Conservation (phyloP, 1,140 invertebrate species). For the Drosophila pectinifera region DNA sequence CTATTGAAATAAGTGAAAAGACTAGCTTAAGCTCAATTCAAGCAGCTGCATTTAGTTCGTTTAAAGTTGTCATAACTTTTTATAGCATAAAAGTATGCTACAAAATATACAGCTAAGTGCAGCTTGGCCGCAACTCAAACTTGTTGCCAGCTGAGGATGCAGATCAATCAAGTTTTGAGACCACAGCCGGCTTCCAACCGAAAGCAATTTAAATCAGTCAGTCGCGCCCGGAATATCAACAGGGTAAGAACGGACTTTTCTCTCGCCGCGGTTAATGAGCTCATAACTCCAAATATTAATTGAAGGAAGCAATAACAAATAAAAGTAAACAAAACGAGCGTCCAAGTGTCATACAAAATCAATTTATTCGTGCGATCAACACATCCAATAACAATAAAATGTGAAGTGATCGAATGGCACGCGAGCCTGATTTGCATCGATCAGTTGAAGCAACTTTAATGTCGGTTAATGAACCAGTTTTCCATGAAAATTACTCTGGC, state of each 20-base stretch:
- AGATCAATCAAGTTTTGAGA: constrained; percentile 30
- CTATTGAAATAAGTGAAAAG: too few relatives aligned
- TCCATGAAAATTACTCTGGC: background rate
- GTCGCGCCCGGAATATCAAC: constrained; percentile 44
- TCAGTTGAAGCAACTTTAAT: background rate
- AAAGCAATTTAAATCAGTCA: constrained; percentile 53
- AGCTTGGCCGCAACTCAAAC: constrained; percentile 37
- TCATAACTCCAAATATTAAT: constrained; percentile 42
- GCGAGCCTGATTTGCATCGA: background rate
- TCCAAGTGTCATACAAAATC: constrained; percentile 32
- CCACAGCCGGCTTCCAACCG: constrained; percentile 44
- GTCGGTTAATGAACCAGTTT: constrained; percentile 9
- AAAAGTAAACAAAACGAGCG: constrained; percentile 16
- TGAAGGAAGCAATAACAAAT: constrained; percentile 13
- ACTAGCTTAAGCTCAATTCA: background rate
- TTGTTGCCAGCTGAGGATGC: constrained; percentile 32
- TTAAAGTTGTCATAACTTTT: background rate
- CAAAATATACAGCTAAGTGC: background rate
- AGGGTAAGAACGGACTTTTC: constrained; percentile 25
- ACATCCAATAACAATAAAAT: constrained; percentile 10
- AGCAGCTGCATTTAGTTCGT: background rate
- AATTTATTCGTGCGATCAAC: constrained; percentile 6
- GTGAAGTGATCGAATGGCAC: constrained; percentile 22
- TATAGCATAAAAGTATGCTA: constrained; percentile 22
- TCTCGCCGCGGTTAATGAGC: constrained; percentile 17